Evolutionary conservation across 2,888 invertebrate genomes (phyloP).

Genomic region (Metellina segmentata): DNA sequence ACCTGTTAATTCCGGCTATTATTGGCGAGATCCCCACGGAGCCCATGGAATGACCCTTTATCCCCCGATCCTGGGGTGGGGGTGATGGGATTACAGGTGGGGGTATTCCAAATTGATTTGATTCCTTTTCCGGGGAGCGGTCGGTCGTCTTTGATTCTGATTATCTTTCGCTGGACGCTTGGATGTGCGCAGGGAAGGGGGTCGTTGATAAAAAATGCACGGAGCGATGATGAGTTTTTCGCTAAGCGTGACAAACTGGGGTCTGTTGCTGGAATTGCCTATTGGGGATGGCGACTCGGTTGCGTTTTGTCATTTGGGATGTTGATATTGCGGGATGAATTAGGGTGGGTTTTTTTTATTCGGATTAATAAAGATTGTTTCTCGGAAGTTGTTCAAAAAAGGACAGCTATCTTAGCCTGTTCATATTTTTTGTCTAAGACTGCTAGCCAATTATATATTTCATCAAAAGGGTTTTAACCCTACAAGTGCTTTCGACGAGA

Average conservation of each 20-base stretch:
- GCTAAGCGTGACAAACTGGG: neutral
- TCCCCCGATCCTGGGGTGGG: conserved; percentile 22
- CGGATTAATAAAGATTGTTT: too few species aligned
- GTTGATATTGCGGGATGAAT: too few species aligned
- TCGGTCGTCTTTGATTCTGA: conserved; percentile 40
- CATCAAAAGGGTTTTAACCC: too few species aligned
- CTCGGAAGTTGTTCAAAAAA: too few species aligned
- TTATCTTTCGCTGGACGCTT: conserved; percentile 23
- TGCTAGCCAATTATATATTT: too few species aligned
- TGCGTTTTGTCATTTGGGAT: too few species aligned
- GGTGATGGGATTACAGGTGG: conserved; percentile 73
- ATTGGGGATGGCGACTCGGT: too few species aligned
- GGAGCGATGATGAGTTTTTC: conserved; percentile 27
- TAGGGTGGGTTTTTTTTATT: too few species aligned
- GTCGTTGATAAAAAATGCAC: conserved; percentile 44
- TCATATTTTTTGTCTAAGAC: too few species aligned
- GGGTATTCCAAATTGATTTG: conserved; percentile 72
- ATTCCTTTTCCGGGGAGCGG: conserved; percentile 56
- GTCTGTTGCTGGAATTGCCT: too few species aligned
- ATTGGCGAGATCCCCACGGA: conserved; percentile 70
- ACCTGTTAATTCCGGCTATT: conserved; percentile 77
- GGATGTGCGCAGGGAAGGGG: neutral
- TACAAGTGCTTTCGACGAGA: too few species aligned
- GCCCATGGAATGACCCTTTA: conserved; percentile 57
- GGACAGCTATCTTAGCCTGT: too few species aligned